phyloP scores from a whole-genome alignment of 2,888 invertebrate species.

The Rhagonycha lutea region DNA sequence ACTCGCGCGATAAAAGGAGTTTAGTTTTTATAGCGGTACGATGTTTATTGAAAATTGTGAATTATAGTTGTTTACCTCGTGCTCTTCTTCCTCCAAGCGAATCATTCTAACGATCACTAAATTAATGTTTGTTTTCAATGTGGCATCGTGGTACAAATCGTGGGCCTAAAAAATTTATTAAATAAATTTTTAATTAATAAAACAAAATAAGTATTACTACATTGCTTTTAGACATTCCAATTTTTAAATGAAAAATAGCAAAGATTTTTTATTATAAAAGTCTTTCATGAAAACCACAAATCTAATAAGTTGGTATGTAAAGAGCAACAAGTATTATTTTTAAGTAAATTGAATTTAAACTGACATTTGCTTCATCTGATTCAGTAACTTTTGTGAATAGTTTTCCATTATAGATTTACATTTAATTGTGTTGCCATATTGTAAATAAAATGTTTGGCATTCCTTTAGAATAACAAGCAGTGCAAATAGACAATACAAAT shows the following conservation, averaged over 20 bases:
- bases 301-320: background rate
- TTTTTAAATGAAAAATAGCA: background rate
- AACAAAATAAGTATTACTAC: background rate
- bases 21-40: slow-evolving; percentile 28
- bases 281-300: background rate
- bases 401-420: background rate
- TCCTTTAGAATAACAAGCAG: background rate
- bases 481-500: background rate
- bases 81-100: slow-evolving; percentile 55
- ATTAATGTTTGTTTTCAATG: slow-evolving; percentile 59
- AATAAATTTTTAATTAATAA: background rate
- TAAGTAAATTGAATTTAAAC: background rate
- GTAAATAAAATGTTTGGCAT: background rate
- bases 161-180: slow-evolving; percentile 42
- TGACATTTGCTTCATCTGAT: background rate
- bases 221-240: too few relatives aligned
- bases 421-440: background rate
- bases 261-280: background rate
- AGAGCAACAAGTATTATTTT: slow-evolving; percentile 2
- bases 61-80: slow-evolving; percentile 48
- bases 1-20: slow-evolving; percentile 23
- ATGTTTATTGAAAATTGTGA: slow-evolving; percentile 33
- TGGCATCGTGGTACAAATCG: slow-evolving; percentile 46
- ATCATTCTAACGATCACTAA: slow-evolving; percentile 60
- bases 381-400: background rate